A percentile compares a stretch with the other conserved stretches of the same genome.
These are phyloP conservation scores for Endotricha flammealis DNA, from an alignment of 2,888 invertebrate genomes.

Conservation along the genomic window DNA sequence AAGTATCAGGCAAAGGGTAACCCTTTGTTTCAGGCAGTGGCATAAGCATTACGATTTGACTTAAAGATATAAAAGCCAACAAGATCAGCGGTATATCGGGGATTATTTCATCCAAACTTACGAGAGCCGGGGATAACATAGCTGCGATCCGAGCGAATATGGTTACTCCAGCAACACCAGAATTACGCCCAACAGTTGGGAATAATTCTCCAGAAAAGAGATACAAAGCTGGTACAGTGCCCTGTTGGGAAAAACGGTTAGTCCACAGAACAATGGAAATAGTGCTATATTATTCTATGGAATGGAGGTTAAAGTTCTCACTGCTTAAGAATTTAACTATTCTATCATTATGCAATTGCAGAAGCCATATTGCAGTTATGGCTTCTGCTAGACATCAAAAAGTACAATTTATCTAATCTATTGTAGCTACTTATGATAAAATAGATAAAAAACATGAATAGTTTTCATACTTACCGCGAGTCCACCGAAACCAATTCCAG, in stretches of 20 bases:
- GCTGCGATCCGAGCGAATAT: conserved; percentile 88
- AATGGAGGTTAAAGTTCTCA: no score
- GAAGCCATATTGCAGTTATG: no score
- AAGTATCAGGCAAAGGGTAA: conserved; percentile 66
- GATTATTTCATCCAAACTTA: conserved; percentile 41
- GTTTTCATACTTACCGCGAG: conserved; percentile 77
- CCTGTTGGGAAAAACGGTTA: conserved; percentile 78
- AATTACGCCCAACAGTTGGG: conserved; percentile 87
- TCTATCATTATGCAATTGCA: no score
- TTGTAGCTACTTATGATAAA: no score
- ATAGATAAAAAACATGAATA: no score
- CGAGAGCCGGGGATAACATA: conserved; percentile 74
- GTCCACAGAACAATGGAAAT: conserved; percentile 82
- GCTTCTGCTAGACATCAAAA: no score
- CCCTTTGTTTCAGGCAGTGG: conserved; percentile 70
- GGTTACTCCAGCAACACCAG: conserved; percentile 85
- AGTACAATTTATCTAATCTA: no score
- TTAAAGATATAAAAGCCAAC: conserved; percentile 42
- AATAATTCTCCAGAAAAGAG: conserved; percentile 87
- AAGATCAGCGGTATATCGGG: conserved; percentile 49
- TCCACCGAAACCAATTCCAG: conserved; percentile 81
- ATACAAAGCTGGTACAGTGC: conserved; percentile 79
- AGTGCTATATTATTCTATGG: no score
- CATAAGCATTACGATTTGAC: conserved; percentile 48
- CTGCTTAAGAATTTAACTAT: no score